Conservation (phyloP, 2,888 invertebrate genomes). For the Siphonodentalium dalli region DNA sequence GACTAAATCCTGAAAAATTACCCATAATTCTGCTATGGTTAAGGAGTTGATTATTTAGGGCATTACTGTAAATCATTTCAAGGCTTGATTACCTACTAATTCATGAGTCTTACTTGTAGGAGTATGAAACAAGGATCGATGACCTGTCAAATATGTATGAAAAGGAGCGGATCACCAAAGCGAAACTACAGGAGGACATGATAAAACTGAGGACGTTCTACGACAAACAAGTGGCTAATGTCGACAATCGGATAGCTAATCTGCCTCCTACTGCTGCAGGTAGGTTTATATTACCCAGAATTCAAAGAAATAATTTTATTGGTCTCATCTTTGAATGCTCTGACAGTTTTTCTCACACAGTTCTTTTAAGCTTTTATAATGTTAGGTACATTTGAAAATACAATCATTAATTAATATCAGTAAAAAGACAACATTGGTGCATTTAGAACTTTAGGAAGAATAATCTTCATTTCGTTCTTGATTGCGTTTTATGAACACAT, state of each 20-base stretch:
- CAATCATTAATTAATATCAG: too few relatives aligned
- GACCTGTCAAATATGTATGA: conserved; percentile 69
- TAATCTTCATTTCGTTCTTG: too few relatives aligned
- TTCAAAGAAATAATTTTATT: too few relatives aligned
- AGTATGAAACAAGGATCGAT: conserved; percentile 71
- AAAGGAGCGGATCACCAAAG: conserved; percentile 66
- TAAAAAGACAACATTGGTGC: too few relatives aligned
- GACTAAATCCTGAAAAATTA: too few relatives aligned
- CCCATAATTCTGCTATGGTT: too few relatives aligned
- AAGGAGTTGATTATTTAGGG: too few relatives aligned
- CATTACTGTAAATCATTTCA: too few relatives aligned
- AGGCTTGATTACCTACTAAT: too few relatives aligned
- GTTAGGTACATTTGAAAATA: background rate
- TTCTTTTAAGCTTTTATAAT: background rate
- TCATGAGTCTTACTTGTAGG: conserved; percentile 38
- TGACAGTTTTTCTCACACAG: background rate
- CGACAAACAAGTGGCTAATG: conserved; percentile 66
- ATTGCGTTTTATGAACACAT: too few relatives aligned
- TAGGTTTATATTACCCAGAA: too few relatives aligned
- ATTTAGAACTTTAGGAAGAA: too few relatives aligned
- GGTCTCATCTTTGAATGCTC: background rate
- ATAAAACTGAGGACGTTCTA: conserved; percentile 70
- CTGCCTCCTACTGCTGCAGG: conserved; percentile 50
- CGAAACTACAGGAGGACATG: conserved; percentile 71
- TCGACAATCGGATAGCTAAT: conserved; percentile 53